These are phyloP conservation scores for Picathartes gymnocephalus DNA, from an alignment of 2,113 vertebrate genomes.

Conservation along the genomic window DNA sequence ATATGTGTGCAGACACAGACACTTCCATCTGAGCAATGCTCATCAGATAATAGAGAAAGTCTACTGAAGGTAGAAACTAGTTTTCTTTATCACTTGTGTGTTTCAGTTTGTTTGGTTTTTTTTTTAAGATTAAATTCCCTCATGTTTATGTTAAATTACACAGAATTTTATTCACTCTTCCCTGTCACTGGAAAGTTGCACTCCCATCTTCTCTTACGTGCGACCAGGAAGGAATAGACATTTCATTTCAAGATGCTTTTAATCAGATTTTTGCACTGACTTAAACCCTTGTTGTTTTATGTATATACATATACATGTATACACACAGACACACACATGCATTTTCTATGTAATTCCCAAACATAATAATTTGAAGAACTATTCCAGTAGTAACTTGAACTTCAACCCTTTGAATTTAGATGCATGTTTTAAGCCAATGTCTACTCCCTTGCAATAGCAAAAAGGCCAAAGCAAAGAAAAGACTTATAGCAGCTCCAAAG, in stretches of 20 bases:
- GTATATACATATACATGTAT: rapidly evolving
- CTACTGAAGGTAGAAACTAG: not conserved
- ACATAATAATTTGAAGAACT: not conserved
- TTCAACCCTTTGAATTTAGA: not conserved
- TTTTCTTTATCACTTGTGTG: not conserved
- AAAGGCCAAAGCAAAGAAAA: not conserved
- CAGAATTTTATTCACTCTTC: not conserved
- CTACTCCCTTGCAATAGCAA: not conserved
- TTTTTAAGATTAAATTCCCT: not conserved
- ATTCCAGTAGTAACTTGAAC: not conserved
- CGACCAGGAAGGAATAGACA: not conserved
- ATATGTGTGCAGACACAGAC: not conserved
- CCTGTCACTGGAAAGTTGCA: not conserved
- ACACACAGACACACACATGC: rapidly evolving
- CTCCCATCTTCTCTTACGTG: not conserved
- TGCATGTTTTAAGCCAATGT: not conserved
- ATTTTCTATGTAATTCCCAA: not conserved
- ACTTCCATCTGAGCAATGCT: not conserved
- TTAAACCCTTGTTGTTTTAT: not conserved
- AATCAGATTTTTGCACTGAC: not conserved
- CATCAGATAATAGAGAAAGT: not conserved
- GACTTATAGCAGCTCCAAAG: not conserved
- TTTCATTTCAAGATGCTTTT: not conserved
- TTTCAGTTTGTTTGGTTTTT: not conserved
- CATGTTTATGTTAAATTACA: not conserved